Conservation (phyloP, 1,140 invertebrate species). For the Spodoptera frugiperda region DNA sequence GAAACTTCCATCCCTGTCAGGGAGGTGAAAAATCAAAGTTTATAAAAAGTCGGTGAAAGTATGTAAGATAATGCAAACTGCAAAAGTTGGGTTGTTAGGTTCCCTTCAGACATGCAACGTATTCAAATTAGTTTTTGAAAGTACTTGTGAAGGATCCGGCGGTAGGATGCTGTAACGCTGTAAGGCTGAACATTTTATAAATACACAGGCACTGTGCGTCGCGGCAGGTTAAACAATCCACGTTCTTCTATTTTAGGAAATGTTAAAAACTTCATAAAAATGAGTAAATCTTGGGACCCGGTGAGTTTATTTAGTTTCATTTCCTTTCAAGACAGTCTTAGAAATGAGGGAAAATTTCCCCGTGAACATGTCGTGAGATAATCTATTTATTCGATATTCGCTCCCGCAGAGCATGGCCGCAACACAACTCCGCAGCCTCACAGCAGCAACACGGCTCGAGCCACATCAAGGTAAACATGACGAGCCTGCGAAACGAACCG, state of each 20-base stretch:
- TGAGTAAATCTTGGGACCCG: too few species aligned
- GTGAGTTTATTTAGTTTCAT: too few species aligned
- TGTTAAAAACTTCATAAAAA: too few species aligned
- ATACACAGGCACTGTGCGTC: too few species aligned
- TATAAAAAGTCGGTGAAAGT: conserved; percentile 44
- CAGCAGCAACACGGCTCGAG: not conserved
- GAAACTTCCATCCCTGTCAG: conserved; percentile 42
- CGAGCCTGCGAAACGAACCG: conserved; percentile 54
- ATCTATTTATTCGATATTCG: not conserved
- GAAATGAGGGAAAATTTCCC: too few species aligned
- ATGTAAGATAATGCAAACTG: conserved; percentile 47
- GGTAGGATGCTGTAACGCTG: not conserved
- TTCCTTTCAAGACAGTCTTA: too few species aligned
- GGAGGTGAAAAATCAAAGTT: conserved; percentile 49
- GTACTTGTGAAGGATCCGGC: conserved; percentile 26
- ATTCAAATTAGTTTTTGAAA: conserved; percentile 44
- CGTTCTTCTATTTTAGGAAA: too few species aligned
- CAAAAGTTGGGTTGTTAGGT: conserved; percentile 44
- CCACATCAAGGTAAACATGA: conserved; percentile 34
- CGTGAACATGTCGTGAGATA: too few species aligned
- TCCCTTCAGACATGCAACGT: conserved; percentile 44
- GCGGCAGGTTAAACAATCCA: not conserved
- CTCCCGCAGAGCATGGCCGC: not conserved
- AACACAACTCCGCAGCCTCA: not conserved
- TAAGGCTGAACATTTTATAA: not conserved